A percentile compares a stretch with the other conserved stretches of the same genome.
Evolutionary conservation across 2,888 invertebrate species (phyloP).

Genomic region (Trissolcus japonicus): DNA sequence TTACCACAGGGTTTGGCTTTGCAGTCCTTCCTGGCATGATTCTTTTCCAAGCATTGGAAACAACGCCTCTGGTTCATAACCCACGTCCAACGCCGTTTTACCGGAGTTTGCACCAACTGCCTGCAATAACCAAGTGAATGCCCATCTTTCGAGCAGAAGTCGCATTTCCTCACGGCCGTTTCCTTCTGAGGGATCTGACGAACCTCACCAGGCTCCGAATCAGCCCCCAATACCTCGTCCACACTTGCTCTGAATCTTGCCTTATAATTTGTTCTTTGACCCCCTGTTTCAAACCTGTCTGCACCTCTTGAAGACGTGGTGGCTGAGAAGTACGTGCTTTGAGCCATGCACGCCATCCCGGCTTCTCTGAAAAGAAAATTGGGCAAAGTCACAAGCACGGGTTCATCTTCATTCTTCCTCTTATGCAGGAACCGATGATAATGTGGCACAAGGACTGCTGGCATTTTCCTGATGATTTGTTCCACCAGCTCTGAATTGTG

Average conservation of each 20-base stretch:
- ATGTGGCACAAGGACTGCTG: conserved; percentile 4
- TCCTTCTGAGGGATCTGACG: not conserved
- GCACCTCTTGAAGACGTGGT: no score
- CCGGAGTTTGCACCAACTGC: conserved; percentile 2
- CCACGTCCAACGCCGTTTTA: conserved; percentile 15
- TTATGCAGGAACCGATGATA: conserved; percentile 15
- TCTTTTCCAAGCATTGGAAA: not conserved
- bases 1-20: conserved; percentile 6
- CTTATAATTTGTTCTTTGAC: conserved; percentile 1
- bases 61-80: not conserved
- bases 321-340: not conserved
- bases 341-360: conserved; percentile 10
- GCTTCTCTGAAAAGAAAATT: conserved; percentile 17
- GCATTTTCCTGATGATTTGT: conserved; percentile 9
- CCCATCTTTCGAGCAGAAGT: not conserved
- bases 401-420: conserved; percentile 9
- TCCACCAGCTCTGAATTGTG: conserved; percentile 20
- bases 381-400: conserved; percentile 13
- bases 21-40: no score
- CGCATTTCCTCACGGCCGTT: not conserved
- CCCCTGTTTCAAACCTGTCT: not conserved
- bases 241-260: not conserved
- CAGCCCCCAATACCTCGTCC: not conserved
- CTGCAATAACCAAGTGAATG: conserved; percentile 3
- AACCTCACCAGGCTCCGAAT: not conserved